These are phyloP conservation scores for Drosophila paulistorum DNA, from an alignment of 1,140 invertebrate genomes.

Conservation along the genomic window DNA sequence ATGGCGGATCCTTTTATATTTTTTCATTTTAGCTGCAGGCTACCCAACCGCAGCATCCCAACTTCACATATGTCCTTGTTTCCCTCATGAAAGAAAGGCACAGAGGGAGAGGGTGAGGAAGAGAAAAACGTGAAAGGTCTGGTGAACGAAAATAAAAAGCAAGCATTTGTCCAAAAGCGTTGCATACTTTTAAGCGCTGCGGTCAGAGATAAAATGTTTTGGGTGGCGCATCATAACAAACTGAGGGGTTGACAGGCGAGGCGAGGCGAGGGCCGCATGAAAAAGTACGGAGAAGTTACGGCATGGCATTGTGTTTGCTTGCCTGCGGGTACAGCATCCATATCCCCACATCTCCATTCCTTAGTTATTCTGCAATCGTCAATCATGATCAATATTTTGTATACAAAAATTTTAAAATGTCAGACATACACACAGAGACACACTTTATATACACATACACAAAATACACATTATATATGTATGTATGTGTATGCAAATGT, in stretches of 20 bases:
- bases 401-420: slow-evolving; percentile 61
- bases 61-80: slow-evolving; percentile 19
- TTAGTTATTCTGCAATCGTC: slow-evolving; percentile 42
- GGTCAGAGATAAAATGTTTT: slow-evolving; percentile 42
- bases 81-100: not conserved
- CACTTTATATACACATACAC: slow-evolving; percentile 20
- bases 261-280: not conserved
- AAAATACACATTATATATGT: not conserved
- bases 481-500: slow-evolving; percentile 34
- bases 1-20: slow-evolving; percentile 16
- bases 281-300: not conserved
- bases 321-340: slow-evolving; percentile 45
- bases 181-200: slow-evolving; percentile 51
- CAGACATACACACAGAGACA: slow-evolving; percentile 43
- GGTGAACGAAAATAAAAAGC: slow-evolving; percentile 30
- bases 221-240: slow-evolving; percentile 31
- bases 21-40: not conserved
- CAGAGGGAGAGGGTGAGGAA: not conserved
- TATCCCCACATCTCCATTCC: not conserved
- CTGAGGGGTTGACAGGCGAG: not conserved
- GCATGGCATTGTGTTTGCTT: slow-evolving; percentile 35
- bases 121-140: slow-evolving; percentile 1
- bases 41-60: slow-evolving; percentile 1
- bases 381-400: slow-evolving; percentile 76
- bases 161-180: slow-evolving; percentile 30